Evolutionary conservation across 2,113 vertebrate species (phyloP), one percentile per base, ranked within the genome.

Genomic region (Coptodon bakossiorum): DNA sequence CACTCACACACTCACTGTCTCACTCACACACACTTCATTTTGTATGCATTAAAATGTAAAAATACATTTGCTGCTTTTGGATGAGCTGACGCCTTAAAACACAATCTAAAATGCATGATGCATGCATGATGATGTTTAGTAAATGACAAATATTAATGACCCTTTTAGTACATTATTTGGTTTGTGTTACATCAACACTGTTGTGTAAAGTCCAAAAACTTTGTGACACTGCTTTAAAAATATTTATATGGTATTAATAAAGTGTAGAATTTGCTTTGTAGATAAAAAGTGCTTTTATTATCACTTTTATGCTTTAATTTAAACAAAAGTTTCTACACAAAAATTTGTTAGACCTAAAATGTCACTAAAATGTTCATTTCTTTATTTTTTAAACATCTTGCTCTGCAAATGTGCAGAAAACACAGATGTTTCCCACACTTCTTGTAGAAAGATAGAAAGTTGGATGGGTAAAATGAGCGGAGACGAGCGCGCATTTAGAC

Each of bases 301-400:
- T 27, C 9, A 48, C 40, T 17, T 48, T 19, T 29, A 29, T 48
- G 24, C 3, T 48, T 31, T 76, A 19, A 76, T 76, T 76, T 10
- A 17, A 48, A 29, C 9, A 48, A 76, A 48, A 1, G 22, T 29
- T 73, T 45, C 8, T 43, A 22, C 14, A 76, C 68, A 48, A 76
- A 76, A 29, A 76, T 76, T 1, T 76, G 13, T 76, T 76, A 17
- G 40, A 29, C 40, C 14, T 48, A 45, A 45, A 48, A 31, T 11
- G 10, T 50, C 24, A 24, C 71, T 50, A 19, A 78, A 78, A 29
- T 50, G 10, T 66, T 38, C 7, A 66, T 38, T 22, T 66, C 34
- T 38, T 38, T 22, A 22, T 66, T 66, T 40, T 2, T 0, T 0
- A 1, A 16, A 5, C 1, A 7, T n/a, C 24, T 50, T 78, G 27